Evolutionary conservation across 2,113 vertebrate genomes (phyloP), one percentile per base, ranked within the genome.

Genomic region (Crypturellus undulatus): DNA sequence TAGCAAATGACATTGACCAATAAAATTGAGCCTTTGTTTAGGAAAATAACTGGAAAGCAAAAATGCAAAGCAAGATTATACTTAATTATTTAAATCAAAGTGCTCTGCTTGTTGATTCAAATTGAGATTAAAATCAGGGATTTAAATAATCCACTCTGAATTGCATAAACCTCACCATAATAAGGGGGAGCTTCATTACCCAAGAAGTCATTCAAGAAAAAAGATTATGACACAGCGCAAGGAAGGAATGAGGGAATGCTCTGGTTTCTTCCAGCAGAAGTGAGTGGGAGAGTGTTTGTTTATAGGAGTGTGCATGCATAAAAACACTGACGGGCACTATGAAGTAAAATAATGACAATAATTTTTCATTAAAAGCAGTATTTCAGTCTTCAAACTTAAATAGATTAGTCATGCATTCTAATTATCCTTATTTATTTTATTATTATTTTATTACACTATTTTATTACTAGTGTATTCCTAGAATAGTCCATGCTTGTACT

Each of bases 71-170:
- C 51, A 84, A 94, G 78, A 91, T 92, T 92, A 93, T 43, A 42
- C 63, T 76, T 93, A 82, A 93, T 97, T 94, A 94, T 94, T 96
- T 94, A 94, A 95, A 94, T 92, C 92, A 92, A 87, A 96, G 75
- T 24, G 43, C 56, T 91, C 93, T 85, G 75, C 79, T 85, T 84
- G 84, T 91, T 93, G 93, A 94, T 93, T 96, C 83, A 79, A 97
- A 94, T 73, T 82, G 89, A 91, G 95, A 97, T 96, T 97, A 95
- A 93, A 95, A 96, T 92, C 91, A 79, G 62, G 42, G 89, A 95
- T 95, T 97, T 96, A 93, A 94, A 94, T 91, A 94, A 96, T 92
- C 87, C 81, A 54, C 52, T 81, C 70, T 67, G 81, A 70, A 93
- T 87, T 96, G 92, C 89, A 87, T 90, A 95, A 93, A 91, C 87